phyloP scores from a whole-genome alignment of 2,888 invertebrate species.

The Gastrophysa polygoni region DNA sequence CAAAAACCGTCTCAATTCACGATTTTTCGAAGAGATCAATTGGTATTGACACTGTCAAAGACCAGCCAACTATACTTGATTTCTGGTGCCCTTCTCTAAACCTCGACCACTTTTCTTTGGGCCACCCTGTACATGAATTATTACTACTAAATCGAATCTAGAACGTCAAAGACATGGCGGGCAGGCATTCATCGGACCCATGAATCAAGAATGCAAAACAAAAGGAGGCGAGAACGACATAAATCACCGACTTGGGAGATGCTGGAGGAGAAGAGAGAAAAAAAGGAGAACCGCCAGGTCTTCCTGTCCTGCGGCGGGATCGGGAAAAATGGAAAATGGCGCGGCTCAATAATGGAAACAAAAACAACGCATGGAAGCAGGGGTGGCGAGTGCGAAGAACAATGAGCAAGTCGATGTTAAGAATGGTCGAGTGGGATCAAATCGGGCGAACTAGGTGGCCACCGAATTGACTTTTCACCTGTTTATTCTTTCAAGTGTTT shows the following conservation, averaged over 20 bases:
- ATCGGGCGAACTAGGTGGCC: no score
- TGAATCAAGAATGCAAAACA: constrained; percentile 19
- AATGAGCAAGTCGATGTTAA: no score
- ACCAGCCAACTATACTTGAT: no score
- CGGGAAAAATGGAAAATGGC: constrained; percentile 39
- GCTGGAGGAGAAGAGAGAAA: constrained; percentile 11
- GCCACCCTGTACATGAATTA: no score
- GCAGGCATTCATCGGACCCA: not conserved
- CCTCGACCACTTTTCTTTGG: no score
- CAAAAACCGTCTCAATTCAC: no score
- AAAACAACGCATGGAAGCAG: constrained; percentile 25
- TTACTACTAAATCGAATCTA: not conserved
- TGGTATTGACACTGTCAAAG: no score
- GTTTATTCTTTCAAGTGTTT: no score
- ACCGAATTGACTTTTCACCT: no score
- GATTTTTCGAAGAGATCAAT: no score
- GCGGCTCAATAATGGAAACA: constrained; percentile 45
- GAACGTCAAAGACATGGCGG: not conserved
- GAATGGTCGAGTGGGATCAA: no score
- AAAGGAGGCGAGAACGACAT: constrained; percentile 23
- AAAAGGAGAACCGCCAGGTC: constrained; percentile 6
- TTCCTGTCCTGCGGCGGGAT: constrained; percentile 3
- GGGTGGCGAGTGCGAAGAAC: not conserved
- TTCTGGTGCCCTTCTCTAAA: no score
- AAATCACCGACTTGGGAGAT: constrained; percentile 18